Evolutionary conservation across 1,140 invertebrate species (phyloP).

Genomic region (Hermatobates lingyangjiaoensis): DNA sequence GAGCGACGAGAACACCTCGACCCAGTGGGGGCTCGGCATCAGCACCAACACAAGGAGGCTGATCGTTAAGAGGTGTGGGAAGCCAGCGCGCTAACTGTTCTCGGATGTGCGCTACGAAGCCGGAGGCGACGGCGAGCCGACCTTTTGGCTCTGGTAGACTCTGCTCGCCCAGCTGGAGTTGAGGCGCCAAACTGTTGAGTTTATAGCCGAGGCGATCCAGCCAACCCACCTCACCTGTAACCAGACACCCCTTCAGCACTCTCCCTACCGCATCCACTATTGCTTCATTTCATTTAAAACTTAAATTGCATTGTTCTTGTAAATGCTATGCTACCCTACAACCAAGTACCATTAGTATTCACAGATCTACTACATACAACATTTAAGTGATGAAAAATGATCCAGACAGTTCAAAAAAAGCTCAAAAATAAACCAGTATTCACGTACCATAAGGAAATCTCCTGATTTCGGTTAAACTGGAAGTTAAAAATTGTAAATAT

Average conservation of each 20-base stretch:
- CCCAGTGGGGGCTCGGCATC: slow-evolving; percentile 67
- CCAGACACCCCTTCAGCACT: no score
- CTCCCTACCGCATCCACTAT: no score
- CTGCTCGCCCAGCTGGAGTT: slow-evolving; percentile 30
- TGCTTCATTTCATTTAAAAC: not conserved
- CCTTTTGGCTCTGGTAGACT: slow-evolving; percentile 27
- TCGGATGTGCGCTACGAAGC: slow-evolving; percentile 55
- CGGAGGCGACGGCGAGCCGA: slow-evolving; percentile 47
- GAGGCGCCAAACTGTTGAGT: slow-evolving; percentile 68
- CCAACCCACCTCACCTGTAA: slow-evolving; percentile 68
- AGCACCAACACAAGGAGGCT: slow-evolving; percentile 16
- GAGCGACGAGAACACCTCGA: slow-evolving; percentile 72
- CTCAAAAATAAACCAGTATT: no score
- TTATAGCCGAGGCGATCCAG: slow-evolving; percentile 65
- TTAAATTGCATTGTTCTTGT: not conserved
- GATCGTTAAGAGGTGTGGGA: not conserved
- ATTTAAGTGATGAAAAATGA: no score
- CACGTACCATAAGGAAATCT: no score
- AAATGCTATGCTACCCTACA: not conserved
- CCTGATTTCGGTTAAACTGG: no score
- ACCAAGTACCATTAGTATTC: no score
- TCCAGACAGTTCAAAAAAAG: no score
- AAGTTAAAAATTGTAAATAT: no score
- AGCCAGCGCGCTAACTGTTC: slow-evolving; percentile 21
- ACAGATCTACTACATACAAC: no score